Conservation (phyloP, 1,140 invertebrate species). For the Zelostemma sp. region DNA sequence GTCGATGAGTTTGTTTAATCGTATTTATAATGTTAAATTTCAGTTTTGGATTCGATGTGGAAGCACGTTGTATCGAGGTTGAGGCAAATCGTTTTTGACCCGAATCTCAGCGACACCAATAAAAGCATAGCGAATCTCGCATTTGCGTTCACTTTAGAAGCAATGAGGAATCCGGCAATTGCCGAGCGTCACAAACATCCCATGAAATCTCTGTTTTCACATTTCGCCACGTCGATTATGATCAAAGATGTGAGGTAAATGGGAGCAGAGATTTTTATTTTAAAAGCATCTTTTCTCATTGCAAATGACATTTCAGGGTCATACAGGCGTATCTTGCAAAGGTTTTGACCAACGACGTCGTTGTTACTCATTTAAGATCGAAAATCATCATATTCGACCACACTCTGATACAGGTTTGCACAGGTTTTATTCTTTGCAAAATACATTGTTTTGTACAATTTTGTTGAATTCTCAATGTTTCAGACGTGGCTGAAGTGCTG, state of each 20-base stretch:
- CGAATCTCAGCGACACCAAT: constrained; percentile 40
- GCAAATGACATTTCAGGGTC: constrained; percentile 51
- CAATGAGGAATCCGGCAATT: constrained; percentile 51
- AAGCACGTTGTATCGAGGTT: constrained; percentile 56
- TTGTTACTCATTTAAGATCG: constrained; percentile 42
- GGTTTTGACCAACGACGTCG: constrained; percentile 49
- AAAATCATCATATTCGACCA: constrained; percentile 57
- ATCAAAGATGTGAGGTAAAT: constrained; percentile 64
- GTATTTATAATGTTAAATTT: too few species aligned
- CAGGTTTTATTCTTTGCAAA: too few species aligned
- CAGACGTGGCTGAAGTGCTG: constrained; percentile 65
- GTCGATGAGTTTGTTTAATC: too few species aligned
- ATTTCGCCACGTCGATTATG: constrained; percentile 58
- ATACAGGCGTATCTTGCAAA: constrained; percentile 54
- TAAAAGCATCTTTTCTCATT: not conserved
- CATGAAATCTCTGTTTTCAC: constrained; percentile 58
- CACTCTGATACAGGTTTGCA: constrained; percentile 59
- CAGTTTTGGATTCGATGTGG: constrained; percentile 61
- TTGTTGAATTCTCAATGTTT: constrained; percentile 27
- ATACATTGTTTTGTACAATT: too few species aligned
- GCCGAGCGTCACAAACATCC: constrained; percentile 60
- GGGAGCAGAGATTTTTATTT: too few species aligned
- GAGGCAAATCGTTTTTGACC: constrained; percentile 59
- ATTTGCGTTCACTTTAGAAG: constrained; percentile 61
- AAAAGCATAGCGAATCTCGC: constrained; percentile 60